Conservation (phyloP, 1,140 invertebrate genomes). For the Samia ricini region DNA sequence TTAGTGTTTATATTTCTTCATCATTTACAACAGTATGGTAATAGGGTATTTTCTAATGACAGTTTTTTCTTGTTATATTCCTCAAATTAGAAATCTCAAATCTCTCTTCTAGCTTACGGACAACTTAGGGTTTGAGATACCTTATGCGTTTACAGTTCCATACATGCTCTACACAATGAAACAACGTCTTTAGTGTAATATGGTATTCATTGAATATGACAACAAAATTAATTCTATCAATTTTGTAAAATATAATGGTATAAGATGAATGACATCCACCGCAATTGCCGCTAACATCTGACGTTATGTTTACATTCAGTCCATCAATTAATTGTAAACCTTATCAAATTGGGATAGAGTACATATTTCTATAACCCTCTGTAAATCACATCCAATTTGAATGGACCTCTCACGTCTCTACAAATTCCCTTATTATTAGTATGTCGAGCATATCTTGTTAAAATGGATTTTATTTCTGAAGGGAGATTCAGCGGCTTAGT, state of each 20-base stretch:
- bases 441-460: conserved; percentile 6
- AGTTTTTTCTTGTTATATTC: too few relatives aligned
- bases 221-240: conserved; percentile 32
- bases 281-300: conserved; percentile 43
- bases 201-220: neutral
- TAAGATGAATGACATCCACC: conserved; percentile 47
- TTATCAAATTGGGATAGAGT: conserved; percentile 1
- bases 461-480: conserved; percentile 3
- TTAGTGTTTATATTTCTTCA: too few relatives aligned
- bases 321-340: conserved; percentile 11
- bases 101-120: too few relatives aligned
- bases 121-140: too few relatives aligned
- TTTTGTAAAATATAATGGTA: conserved; percentile 35
- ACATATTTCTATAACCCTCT: neutral
- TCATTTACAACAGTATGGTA: too few relatives aligned
- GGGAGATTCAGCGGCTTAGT: conserved; percentile 15
- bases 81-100: too few relatives aligned
- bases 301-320: conserved; percentile 26
- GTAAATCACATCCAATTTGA: neutral
- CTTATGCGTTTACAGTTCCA: too few relatives aligned
- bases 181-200: too few relatives aligned
- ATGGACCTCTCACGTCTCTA: conserved; percentile 2
- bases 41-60: too few relatives aligned
- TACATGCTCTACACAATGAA: too few relatives aligned
- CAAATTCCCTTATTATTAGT: neutral